Evolutionary conservation across 2,797 vertebrate genomes (phyloP), one percentile per base, ranked within the genome.

Genomic region (Periparus ater): DNA sequence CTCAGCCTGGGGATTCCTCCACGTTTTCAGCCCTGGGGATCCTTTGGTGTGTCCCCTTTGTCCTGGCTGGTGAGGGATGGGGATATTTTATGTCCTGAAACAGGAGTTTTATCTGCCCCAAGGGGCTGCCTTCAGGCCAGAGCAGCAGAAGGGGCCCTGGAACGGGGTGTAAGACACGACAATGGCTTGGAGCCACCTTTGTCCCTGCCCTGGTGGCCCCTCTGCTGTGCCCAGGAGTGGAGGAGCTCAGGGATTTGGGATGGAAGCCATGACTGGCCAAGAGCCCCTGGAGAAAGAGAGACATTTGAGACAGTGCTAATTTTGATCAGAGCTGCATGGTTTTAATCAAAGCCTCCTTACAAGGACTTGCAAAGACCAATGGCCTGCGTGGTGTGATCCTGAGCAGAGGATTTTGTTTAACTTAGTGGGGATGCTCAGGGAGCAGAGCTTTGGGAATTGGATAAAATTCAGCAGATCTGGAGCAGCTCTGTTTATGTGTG

Each of bases 111-210:
- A 40, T 73, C 83, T 71, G 29, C 71, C 85, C 85, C 3, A 30
- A 36, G 71, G 75, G 80, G 54, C 66, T 93, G 81, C 94, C 92
- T 88, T 58, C 32, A 47, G 84, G 84, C 65, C 83, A 95, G 38
- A 10, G 3, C 62, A 78, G 76, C 17, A 13, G 74, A 53, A 91
- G 61, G 32, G 73, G 65, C 53, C 70, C 61, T 73, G 85, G 72
- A 54, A 3, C 0, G 21, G 55, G 32, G 36, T 54, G 38, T 32
- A 32, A 70, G 70, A 34, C 70, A 45, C 0, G 9, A 29, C 94
- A 79, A n/a, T 76, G 94, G 77, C 91, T 88, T 40, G 47, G 80
- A 65, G 84, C 78, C 88, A 85, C 92, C 83, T 96, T 88, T 95
- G 96, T 96, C 91, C 73, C 73, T 88, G n/a, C 89, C 47, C 66